A percentile compares a stretch with the other conserved stretches of the same genome.
Evolutionary conservation across 1,140 invertebrate genomes (phyloP).

Genomic region (Lethrus apterus): DNA sequence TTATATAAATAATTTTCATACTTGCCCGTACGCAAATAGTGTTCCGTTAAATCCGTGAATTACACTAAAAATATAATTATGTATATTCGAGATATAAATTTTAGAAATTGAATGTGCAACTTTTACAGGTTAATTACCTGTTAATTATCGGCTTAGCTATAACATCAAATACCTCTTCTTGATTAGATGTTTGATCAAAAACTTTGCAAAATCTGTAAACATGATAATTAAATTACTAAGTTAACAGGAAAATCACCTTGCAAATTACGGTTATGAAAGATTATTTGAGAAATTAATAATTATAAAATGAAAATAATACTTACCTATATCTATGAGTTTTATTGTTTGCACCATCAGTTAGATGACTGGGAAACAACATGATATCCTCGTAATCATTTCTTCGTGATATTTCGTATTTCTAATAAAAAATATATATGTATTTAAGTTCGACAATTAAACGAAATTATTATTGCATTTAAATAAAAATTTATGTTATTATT

Average conservation of each 20-base stretch:
- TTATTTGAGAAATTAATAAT: neutral
- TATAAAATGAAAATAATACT: neutral
- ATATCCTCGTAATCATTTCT: conserved; percentile 28
- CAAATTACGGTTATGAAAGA: neutral
- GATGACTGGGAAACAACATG: conserved; percentile 31
- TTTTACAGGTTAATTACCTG: conserved; percentile 35
- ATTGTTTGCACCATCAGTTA: conserved; percentile 32
- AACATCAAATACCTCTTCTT: conserved; percentile 42
- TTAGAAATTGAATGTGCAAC: conserved; percentile 12
- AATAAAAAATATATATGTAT: conserved; percentile 3
- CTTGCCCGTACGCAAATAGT: conserved; percentile 80
- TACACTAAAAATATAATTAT: conserved; percentile 41
- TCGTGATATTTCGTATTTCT: conserved; percentile 37
- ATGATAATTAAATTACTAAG: conserved; percentile 1
- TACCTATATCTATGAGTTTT: conserved; percentile 23
- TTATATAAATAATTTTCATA: conserved; percentile 27
- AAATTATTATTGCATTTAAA: neutral
- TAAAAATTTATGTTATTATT: neutral
- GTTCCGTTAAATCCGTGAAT: conserved; percentile 74
- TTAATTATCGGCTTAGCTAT: conserved; percentile 45
- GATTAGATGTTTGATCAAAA: conserved; percentile 39
- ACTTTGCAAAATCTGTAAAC: conserved; percentile 43
- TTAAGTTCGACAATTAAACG: neutral
- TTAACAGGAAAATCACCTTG: conserved; percentile 1
- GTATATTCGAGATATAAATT: neutral